Base-by-base conservation (phyloP, 2,888 invertebrate genomes). In the Folsomia manolachei region DNA sequence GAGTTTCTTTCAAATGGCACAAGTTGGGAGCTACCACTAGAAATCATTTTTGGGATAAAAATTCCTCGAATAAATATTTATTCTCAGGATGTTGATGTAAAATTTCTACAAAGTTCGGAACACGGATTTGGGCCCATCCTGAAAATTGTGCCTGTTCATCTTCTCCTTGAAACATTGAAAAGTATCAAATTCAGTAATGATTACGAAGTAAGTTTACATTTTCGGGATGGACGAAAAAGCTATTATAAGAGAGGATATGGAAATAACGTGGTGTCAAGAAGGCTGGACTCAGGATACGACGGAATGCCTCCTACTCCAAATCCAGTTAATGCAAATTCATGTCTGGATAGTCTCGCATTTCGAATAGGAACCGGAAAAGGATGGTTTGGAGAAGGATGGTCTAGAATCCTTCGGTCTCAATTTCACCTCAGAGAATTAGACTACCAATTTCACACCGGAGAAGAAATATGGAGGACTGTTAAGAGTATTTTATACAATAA, bases 1-100 rank as follows among this genome's bases (percentile, higher is more conserved):
- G 19, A 64, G 2, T 24, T 64, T 27, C 11, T 64, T 64, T n/a
- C 64, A 27, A 21, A 26, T 19, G 64, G 64, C 7, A 4, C 64
- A 9, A 39, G 21, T 19, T 64, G 64, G 64, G 14, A 25, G n/a
- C 64, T 64, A 2, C 64, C 64, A 11, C n/a, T 64, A 11, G 27
- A 64, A 27, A 19, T 26, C 27, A 64, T 64, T 23, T 64, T 64
- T 26, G 19, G 19, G 2, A 2, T 64, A 4, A 23, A 25, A 64
- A 64, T 64, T 19, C 64, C 64, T 11, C 19, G 9, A 2, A 27
- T 19, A 7, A 64, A 64, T 26, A 64, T 27, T 2, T 27, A 27
- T 11, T 27, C 19, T 4, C 25, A 64, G 21, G 27, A 64, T 9
- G 27, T 64, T 21, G 26, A 7, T 19, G 19, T 27, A n/a, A 1